These are phyloP conservation scores for Crotalus helleri DNA, from an alignment of 2,113 vertebrate species.

Conservation along the genomic window DNA sequence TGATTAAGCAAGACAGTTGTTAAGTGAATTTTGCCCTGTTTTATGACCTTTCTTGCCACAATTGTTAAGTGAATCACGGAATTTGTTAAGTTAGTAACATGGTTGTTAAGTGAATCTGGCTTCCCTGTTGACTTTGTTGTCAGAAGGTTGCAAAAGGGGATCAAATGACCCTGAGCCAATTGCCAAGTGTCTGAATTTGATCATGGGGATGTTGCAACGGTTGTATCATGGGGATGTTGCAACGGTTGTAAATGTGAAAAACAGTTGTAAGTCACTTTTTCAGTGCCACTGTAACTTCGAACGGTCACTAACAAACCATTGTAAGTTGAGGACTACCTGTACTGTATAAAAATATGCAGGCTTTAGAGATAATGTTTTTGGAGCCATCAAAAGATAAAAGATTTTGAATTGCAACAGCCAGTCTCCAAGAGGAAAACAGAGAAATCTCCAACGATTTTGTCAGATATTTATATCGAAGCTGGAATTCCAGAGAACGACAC, in stretches of 20 bases:
- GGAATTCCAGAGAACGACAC: not conserved
- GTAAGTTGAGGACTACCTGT: not conserved
- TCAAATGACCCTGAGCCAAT: not conserved
- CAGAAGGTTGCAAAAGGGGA: not conserved
- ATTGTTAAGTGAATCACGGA: not conserved
- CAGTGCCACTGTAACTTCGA: not conserved
- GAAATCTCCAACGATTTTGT: not conserved
- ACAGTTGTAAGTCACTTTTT: not conserved
- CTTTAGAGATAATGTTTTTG: not conserved
- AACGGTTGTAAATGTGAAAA: not conserved
- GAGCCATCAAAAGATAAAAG: not conserved
- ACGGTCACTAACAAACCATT: not conserved
- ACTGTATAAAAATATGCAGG: not conserved
- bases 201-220: not conserved
- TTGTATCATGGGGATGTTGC: too few species aligned
- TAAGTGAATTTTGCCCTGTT: not conserved
- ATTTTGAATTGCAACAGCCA: not conserved
- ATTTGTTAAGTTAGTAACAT: not conserved
- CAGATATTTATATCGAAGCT: not conserved
- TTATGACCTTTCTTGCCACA: not conserved
- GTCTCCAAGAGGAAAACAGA: not conserved
- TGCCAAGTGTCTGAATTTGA: not conserved
- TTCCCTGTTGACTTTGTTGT: not conserved
- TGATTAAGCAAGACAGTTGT: not conserved
- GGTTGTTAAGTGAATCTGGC: not conserved